Conservation (phyloP, 2,113 vertebrate genomes). For the Archilochus colubris region DNA sequence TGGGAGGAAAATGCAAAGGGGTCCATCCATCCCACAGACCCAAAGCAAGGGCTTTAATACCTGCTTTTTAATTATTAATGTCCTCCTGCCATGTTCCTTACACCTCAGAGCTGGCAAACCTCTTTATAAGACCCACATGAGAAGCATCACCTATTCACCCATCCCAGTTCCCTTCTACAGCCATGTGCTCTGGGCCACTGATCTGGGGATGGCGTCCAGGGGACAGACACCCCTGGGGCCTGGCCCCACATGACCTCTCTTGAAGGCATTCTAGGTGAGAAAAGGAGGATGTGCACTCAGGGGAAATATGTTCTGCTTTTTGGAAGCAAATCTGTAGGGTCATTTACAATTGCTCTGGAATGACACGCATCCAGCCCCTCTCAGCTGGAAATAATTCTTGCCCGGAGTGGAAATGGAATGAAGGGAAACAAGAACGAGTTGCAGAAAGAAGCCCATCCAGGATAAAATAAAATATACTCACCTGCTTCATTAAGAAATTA, state of each 20-base stretch:
- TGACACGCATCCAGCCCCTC: background rate
- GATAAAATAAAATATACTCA: background rate
- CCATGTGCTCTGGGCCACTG: background rate
- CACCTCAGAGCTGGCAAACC: background rate
- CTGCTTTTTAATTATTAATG: background rate
- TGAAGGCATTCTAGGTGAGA: background rate
- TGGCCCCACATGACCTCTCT: background rate
- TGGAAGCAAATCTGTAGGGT: background rate
- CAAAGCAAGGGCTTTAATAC: background rate
- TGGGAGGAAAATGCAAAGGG: background rate
- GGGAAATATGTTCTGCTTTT: background rate
- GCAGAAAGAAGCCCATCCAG: background rate
- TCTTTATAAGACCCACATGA: background rate
- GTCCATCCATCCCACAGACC: background rate
- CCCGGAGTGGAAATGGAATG: slow-evolving; percentile 8
- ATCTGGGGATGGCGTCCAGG: background rate
- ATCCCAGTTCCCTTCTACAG: background rate
- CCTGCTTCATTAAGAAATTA: slow-evolving; percentile 30
- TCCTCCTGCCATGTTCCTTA: background rate
- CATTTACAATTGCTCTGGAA: slow-evolving; percentile 13
- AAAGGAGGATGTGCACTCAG: background rate
- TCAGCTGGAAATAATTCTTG: slow-evolving; percentile 52
- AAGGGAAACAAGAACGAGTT: background rate
- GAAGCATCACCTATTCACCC: background rate
- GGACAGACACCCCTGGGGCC: background rate